Evolutionary conservation across 2,113 vertebrate species (phyloP), one percentile per base, ranked within the genome.

Genomic region (Thunnus thynnus): DNA sequence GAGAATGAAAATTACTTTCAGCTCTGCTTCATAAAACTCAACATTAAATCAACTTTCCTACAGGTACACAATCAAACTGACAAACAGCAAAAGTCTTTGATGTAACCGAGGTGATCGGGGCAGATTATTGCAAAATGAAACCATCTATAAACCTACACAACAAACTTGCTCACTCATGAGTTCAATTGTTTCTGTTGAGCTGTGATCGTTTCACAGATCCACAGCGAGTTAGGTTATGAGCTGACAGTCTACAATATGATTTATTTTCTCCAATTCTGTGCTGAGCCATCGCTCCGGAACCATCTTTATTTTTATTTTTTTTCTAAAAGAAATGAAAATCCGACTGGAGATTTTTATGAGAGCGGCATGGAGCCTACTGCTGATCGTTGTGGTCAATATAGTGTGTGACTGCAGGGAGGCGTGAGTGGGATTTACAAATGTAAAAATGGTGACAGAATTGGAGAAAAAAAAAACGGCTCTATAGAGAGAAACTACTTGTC

Each of bases 241-340:
- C 66, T 41, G 27, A 55, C 25, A 20, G 48, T 18, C 61, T 25
- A 36, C 62, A 44, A 41, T 57, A 5, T 41, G 74, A 86, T 86
- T 80, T 78, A 75, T 58, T 87, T 76, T 36, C 36, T 69, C 55
- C 80, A 27, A 61, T 60, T 89, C 67, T 27, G 20, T 11, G 16
- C 80, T 54, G 44, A 77, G 54, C 17, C 20, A 36, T 83, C 54
- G 60, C 68, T 56, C 18, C 13, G n/a, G 22, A 78, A 82, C 65
- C 54, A 66, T 83, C 41, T 30, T 20, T 67, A 12, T 77, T 16
- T 9, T 41, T 9, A 7, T 66, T 46, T 50, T 36, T 36, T 54
- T 50, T 25, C 5, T 62, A 16, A 41, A 61, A 70, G 52, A 69
- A 75, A 30, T 66, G 0, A 58, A 77, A 83, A 69, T 71, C 55